A percentile compares a stretch with the other conserved stretches of the same genome.
phyloP scores from a whole-genome alignment of 2,797 vertebrate species.

The Scolopax bukidnonensis region DNA sequence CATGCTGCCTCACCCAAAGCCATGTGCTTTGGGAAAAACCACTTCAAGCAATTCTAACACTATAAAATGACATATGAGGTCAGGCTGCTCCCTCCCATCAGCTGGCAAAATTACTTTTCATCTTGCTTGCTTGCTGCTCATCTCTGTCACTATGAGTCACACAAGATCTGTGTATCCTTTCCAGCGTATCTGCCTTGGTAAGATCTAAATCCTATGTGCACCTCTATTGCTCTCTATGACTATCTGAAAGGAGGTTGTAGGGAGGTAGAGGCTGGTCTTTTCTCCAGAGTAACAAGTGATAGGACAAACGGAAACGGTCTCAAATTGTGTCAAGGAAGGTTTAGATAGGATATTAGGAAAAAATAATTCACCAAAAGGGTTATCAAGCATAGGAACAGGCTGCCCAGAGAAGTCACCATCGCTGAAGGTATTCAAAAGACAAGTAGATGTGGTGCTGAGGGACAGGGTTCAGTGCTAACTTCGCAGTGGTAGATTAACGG shows the following conservation, averaged over 20 bases:
- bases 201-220: neutral
- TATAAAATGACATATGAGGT: neutral
- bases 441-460: neutral
- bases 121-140: neutral
- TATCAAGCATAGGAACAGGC: neutral
- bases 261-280: neutral
- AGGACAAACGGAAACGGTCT: neutral
- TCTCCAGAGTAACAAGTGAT: neutral
- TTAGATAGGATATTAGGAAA: too few relatives aligned
- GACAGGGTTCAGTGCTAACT: neutral
- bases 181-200: rapidly evolving
- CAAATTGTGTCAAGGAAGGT: neutral
- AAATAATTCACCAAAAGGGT: neutral
- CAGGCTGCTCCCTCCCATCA: neutral
- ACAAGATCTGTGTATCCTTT: neutral
- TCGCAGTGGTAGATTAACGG: neutral
- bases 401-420: neutral
- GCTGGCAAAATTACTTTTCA: neutral
- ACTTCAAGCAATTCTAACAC: neutral
- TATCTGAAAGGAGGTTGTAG: neutral
- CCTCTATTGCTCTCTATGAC: neutral
- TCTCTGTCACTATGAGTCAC: neutral
- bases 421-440: neutral
- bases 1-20: neutral
- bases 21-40: neutral